phyloP scores from a whole-genome alignment of 1,140 invertebrate genomes.

The Drosophila virilis region DNA sequence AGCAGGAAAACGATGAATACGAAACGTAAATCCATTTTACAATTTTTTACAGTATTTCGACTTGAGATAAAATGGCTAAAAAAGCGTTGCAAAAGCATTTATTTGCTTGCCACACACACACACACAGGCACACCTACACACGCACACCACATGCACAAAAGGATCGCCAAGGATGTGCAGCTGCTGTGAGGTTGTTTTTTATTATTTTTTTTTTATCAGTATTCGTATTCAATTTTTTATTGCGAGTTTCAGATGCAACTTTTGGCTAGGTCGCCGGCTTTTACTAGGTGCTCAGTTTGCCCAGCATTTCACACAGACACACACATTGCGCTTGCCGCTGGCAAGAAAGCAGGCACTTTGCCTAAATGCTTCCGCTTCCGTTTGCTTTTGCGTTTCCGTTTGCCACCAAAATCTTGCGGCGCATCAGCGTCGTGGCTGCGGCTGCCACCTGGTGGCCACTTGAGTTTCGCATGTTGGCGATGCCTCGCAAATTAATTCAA shows the following conservation, averaged over 20 bases:
- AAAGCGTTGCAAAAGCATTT: conserved; percentile 77
- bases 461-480: conserved; percentile 10
- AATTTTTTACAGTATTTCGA: conserved; percentile 78
- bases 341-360: conserved; percentile 42
- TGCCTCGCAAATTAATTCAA: conserved; percentile 22
- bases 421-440: conserved; percentile 16
- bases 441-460: conserved; percentile 40
- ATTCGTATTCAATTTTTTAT: conserved; percentile 44
- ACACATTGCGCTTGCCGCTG: conserved; percentile 4
- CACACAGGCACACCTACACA: conserved; percentile 28
- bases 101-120: conserved; percentile 67
- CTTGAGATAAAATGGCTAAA: conserved; percentile 81
- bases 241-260: conserved; percentile 35
- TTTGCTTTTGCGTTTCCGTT: conserved; percentile 38
- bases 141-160: conserved; percentile 8
- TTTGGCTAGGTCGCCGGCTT: conserved; percentile 22
- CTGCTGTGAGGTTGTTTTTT: conserved; percentile 15
- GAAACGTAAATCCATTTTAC: conserved; percentile 83
- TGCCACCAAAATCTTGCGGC: conserved; percentile 38
- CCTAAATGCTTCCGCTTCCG: conserved; percentile 61
- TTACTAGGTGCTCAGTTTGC: conserved; percentile 25
- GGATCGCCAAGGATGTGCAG: conserved; percentile 14
- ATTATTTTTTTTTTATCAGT: conserved; percentile 12
- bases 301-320: conserved; percentile 14
- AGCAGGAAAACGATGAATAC: conserved; percentile 83